Base-by-base conservation (phyloP, 30 jellyfish, hydroid and myxozoan genomes). In the Aurelia sp. region DNA sequence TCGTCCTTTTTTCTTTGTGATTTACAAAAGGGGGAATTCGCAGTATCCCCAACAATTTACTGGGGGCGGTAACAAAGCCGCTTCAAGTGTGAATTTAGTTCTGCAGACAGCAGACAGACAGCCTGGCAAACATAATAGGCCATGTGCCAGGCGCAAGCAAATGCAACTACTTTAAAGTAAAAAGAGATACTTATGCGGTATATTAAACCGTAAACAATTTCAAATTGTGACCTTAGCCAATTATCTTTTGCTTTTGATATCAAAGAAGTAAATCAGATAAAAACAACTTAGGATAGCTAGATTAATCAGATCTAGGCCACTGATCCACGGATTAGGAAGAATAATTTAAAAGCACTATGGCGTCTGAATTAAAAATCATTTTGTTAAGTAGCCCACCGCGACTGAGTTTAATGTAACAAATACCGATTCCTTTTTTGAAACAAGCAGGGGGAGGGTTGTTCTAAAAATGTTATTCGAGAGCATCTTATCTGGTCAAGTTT, bases 311-410 rank as follows among this genome's bases (percentile, higher is more conserved):
- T 68, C 47, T 70, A 21, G 35, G 66, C 62, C 74, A 48, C 50
- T 81, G 91, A 81, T 81, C 91, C 80, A 22, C 59, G 84, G 71
- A 67, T 50, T 64, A 33, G 57, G 74, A 81, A 81, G 91, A 81
- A 81, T 78, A 69, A 47, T 75, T 58, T 72, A 24, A 60, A 67
- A 69, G 82, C 78, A 50, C 69, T 76, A 50, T 68, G 91, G 91
- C 91, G 91, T 83, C 71, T 18, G 61, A 22, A 24, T 17, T 48
- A 67, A 83, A 81, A 82, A 72, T 67, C 60, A 81, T 15, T 52
- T 41, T 13, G 53, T 50, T n/a, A 58, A 24, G 44, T 12, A 30
- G 63, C 41, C 74, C 74, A 63, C 90, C 90, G 90, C 82, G 53
- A 66, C 68, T 44, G 55, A 44, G 8, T 44, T 44, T 6, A 6